Conservation (phyloP, 2,888 invertebrate genomes). For the Caenorhabditis parvicauda region DNA sequence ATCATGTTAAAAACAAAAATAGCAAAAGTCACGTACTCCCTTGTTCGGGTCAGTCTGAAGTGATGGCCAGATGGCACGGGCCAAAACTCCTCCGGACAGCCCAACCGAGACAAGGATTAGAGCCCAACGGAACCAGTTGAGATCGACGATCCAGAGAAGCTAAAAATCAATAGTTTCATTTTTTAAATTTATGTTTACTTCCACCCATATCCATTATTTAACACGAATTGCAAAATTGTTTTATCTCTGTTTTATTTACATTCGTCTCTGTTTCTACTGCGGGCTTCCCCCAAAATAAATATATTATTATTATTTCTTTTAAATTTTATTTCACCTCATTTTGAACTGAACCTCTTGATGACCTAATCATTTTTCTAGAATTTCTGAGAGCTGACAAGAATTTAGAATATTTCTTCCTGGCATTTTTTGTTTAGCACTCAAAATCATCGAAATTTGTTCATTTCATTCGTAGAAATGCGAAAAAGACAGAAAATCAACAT, state of each 20-base stretch:
- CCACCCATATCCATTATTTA: too few relatives aligned
- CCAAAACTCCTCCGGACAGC: conserved; percentile 81
- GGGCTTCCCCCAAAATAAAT: too few relatives aligned
- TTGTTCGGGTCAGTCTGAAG: conserved; percentile 67
- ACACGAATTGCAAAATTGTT: too few relatives aligned
- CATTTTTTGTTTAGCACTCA: too few relatives aligned
- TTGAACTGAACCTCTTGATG: too few relatives aligned
- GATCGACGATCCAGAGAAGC: conserved; percentile 80
- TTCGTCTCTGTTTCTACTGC: too few relatives aligned
- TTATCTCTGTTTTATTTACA: too few relatives aligned
- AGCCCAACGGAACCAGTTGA: conserved; percentile 81
- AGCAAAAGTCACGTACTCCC: conserved; percentile 53
- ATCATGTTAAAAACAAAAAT: not conserved
- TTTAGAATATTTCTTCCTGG: too few relatives aligned
- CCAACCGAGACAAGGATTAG: conserved; percentile 79
- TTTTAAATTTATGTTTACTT: too few relatives aligned
- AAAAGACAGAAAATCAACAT: not conserved
- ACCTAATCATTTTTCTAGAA: not conserved
- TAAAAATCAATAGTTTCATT: conserved; percentile 41
- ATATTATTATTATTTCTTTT: too few relatives aligned
- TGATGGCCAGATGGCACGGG: conserved; percentile 79
- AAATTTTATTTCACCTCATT: too few relatives aligned
- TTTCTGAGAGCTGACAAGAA: not conserved
- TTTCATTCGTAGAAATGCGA: not conserved
- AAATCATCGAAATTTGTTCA: too few relatives aligned